Evolutionary conservation across 2,888 invertebrate genomes (phyloP), one percentile per base, ranked within the genome.

Genomic region (Carabus problematicus): DNA sequence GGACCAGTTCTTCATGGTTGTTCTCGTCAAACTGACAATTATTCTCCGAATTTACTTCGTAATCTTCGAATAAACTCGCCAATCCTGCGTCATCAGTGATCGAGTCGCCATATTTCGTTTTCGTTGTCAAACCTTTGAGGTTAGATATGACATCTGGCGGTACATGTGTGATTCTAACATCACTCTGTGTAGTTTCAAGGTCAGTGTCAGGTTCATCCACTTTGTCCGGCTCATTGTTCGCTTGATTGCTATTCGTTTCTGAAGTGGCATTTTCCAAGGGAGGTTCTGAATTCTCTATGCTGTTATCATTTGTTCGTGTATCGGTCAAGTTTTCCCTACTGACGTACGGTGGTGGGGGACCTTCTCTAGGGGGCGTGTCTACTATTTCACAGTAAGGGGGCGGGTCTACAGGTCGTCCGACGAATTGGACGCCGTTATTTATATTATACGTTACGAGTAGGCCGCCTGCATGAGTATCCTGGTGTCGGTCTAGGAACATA

Each of bases 261-360:
- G 29, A 29, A 29, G 29, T 29, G 29, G 29, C 29, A 29, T 29
- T 29, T 14, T 49, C n/a, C 1, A 49, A 3, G 8, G 12, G 12
- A 49, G 49, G 12, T 9, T 52, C 52, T 16, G 18, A 9, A 52
- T 9, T 12, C 4, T 14, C 9, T 29, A 6, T 29, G 2, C 9
- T 19, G 11, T 11, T 19, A 16, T 52, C 14, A 3, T 16, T 9
- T 52, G 52, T 52, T 18, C 52, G 52, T 29, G 29, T 29, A 52
- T 6, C 19, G 6, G 59, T 18, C 12, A 68, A 16, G 18, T 68
- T 68, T 39, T 79, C 79, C 41, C 76, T 72, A 70, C 80, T 80
- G 3, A 79, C 77, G 71, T 84, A 84, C 0, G 84, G 84, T 39
- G 84, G 84, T n/a, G 85, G 85, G 1, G 84, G 84, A 39, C 82